A percentile compares a stretch with the other conserved stretches of the same genome.
Evolutionary conservation across 2,797 vertebrate species (phyloP).

Genomic region (Fistularia commersonii): DNA sequence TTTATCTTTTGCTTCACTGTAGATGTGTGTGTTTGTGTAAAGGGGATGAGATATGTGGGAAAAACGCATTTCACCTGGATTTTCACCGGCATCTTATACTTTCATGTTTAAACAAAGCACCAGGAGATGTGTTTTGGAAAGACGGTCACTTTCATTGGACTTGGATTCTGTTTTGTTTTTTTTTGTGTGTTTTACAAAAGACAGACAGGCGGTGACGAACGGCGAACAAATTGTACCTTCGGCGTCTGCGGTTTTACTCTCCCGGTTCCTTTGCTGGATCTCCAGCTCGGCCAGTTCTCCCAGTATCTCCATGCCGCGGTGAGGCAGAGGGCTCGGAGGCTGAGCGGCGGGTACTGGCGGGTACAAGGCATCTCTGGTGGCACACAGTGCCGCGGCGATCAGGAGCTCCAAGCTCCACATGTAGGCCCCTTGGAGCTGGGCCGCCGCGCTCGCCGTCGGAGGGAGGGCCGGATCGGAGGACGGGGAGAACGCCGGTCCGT

Average conservation of each 20-base stretch:
- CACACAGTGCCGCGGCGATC: constrained; percentile 84
- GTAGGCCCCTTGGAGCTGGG: constrained; percentile 59
- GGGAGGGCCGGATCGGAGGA: constrained; percentile 5
- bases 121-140: no score
- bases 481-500: constrained; percentile 7
- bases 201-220: not conserved
- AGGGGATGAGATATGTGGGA: constrained; percentile 20
- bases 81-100: constrained; percentile 13
- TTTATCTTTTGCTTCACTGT: constrained; percentile 14
- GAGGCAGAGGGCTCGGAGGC: constrained; percentile 27
- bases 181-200: not conserved
- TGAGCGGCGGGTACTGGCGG: constrained; percentile 40
- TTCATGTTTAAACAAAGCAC: constrained; percentile 7
- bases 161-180: no score
- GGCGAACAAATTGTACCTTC: constrained; percentile 38
- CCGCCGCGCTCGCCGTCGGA: constrained; percentile 15
- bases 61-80: not conserved
- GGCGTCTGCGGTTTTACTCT: constrained; percentile 27
- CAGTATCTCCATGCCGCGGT: constrained; percentile 88
- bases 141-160: no score
- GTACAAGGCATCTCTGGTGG: constrained; percentile 71
- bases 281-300: constrained; percentile 91
- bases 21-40: constrained; percentile 19
- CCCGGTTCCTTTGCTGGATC: constrained; percentile 68
- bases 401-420: constrained; percentile 87